A percentile compares a stretch with the other conserved stretches of the same genome.
Evolutionary conservation across 2,113 vertebrate genomes (phyloP).

Genomic region (Amphilophus citrinellus): DNA sequence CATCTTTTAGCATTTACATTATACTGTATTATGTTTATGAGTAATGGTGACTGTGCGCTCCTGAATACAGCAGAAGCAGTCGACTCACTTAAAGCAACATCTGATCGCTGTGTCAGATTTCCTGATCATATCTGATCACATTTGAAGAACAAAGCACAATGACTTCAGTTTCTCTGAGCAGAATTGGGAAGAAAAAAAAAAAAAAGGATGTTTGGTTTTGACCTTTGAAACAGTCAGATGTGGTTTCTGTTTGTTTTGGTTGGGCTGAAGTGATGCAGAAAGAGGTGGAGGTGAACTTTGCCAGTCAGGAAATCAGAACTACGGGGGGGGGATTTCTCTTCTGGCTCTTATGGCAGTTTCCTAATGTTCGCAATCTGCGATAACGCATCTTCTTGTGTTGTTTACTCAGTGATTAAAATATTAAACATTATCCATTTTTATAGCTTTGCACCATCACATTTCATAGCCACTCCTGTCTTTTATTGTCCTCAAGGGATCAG

Average conservation of each 20-base stretch:
- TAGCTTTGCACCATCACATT: not conserved
- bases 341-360: too few relatives aligned
- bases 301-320: not conserved
- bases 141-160: not conserved
- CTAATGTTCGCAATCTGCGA: too few relatives aligned
- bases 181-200: too few relatives aligned
- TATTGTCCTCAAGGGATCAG: not conserved
- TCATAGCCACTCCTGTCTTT: conserved; percentile 1
- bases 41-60: not conserved
- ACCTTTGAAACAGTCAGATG: conserved; percentile 4
- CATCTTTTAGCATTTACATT: not conserved
- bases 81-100: not conserved
- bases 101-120: not conserved
- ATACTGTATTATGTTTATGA: not conserved
- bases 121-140: not conserved
- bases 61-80: not conserved
- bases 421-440: conserved; percentile 10
- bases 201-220: not conserved
- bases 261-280: not conserved
- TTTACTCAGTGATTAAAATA: not conserved
- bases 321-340: too few relatives aligned
- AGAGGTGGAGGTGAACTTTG: too few relatives aligned
- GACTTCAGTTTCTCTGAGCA: too few relatives aligned
- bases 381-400: not conserved
- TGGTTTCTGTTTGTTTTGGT: not conserved